These are phyloP conservation scores for Lophotis ruficrista DNA, from an alignment of 2,113 vertebrate genomes.

Conservation along the genomic window DNA sequence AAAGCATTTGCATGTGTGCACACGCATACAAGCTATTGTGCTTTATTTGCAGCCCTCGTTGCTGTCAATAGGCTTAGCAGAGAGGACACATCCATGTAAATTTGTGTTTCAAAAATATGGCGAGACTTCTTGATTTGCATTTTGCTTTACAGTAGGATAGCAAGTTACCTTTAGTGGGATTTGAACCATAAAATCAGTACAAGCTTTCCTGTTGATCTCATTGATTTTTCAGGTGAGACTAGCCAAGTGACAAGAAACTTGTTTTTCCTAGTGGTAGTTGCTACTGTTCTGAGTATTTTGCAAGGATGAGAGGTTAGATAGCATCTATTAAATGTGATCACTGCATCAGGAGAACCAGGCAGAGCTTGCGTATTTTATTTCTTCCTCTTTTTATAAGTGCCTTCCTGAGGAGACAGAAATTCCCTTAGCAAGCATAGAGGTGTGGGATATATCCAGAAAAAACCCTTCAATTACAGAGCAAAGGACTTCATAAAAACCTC, in stretches of 20 bases:
- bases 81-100: background rate
- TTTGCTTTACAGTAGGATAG: background rate
- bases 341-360: background rate
- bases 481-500: background rate
- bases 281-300: background rate
- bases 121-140: background rate
- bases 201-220: background rate
- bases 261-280: background rate
- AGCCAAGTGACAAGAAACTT: background rate
- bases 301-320: background rate
- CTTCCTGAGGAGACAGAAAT: background rate
- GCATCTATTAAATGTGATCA: background rate
- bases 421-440: background rate
- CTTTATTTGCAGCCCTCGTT: background rate
- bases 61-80: background rate
- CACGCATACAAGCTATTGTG: no score
- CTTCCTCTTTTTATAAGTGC: background rate
- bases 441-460: background rate
- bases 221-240: background rate
- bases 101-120: background rate
- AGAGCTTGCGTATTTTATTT: background rate
- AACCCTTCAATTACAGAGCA: background rate
- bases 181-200: background rate
- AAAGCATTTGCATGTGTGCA: accelerated
- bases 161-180: background rate